phyloP scores from a whole-genome alignment of 1,140 invertebrate species.

The Lepeophtheirus salmonis region DNA sequence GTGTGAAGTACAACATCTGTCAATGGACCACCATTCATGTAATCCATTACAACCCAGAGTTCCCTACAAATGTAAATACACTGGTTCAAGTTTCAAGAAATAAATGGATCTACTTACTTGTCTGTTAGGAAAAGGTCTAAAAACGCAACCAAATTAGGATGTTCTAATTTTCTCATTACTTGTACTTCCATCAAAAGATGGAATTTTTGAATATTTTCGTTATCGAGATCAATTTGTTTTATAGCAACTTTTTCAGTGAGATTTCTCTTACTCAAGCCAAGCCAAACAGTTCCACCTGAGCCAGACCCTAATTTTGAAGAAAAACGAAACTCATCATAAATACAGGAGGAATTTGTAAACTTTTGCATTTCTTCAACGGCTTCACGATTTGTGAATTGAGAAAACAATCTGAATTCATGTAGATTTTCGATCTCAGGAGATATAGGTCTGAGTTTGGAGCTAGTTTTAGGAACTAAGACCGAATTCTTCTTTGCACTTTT shows the following conservation, averaged over 20 bases:
- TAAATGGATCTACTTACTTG: too few species aligned
- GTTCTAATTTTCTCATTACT: constrained; percentile 98
- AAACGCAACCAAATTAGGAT: constrained; percentile 98
- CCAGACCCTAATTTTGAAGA: constrained; percentile 4
- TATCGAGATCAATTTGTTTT: constrained; percentile 97
- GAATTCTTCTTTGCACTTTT: background rate
- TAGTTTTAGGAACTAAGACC: background rate
- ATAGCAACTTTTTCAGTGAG: constrained; percentile 94
- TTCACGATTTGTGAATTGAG: background rate
- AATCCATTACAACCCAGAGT: constrained; percentile 57
- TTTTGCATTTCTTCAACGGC: constrained; percentile 9
- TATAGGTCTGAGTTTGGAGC: background rate
- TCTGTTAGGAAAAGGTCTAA: constrained; percentile 91
- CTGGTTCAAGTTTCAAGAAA: background rate
- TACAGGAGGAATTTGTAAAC: background rate
- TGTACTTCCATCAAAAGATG: constrained; percentile 95
- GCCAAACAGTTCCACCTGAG: constrained; percentile 72
- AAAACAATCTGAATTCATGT: background rate
- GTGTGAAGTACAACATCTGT: constrained; percentile 97
- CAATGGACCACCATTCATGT: constrained; percentile 86
- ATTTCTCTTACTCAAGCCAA: constrained; percentile 87
- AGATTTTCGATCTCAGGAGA: background rate
- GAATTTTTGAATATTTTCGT: constrained; percentile 96
- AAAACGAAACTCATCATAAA: background rate
- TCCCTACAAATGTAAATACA: background rate